Conservation (phyloP, 2,888 invertebrate species). For the Uloborus plumipes region DNA sequence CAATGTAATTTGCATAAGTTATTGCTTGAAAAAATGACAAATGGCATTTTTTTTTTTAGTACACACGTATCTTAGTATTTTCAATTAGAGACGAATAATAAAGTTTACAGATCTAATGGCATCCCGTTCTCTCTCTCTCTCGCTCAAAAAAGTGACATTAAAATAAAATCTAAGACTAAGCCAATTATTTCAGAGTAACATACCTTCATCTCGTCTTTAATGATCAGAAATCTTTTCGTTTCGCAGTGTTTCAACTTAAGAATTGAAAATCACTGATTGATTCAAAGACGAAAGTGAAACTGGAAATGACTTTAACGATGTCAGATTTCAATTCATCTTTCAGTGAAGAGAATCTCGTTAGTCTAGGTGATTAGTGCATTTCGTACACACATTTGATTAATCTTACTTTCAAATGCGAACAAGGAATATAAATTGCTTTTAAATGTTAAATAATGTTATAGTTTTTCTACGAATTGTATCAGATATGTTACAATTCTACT, state of each 20-base stretch:
- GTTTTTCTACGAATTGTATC: neutral
- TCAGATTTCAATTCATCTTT: conserved; percentile 54
- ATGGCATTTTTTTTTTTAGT: too few relatives aligned
- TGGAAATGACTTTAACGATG: conserved; percentile 53
- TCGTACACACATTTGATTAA: neutral
- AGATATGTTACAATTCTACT: neutral
- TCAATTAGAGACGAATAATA: too few relatives aligned
- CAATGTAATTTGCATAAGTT: too few relatives aligned
- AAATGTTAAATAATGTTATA: too few relatives aligned
- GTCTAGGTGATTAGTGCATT: conserved; percentile 33
- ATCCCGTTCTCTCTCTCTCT: neutral
- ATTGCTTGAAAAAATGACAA: too few relatives aligned
- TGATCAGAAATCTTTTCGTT: conserved; percentile 14
- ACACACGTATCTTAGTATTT: too few relatives aligned
- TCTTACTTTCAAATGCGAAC: too few relatives aligned
- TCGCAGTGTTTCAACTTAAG: conserved; percentile 26
- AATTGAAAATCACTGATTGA: conserved; percentile 27
- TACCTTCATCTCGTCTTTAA: conserved; percentile 50
- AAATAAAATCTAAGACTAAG: conserved; percentile 42
- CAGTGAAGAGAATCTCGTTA: conserved; percentile 26
- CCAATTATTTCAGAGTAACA: conserved; percentile 38
- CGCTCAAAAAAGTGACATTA: conserved; percentile 24
- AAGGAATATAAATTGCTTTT: too few relatives aligned
- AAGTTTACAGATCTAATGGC: too few relatives aligned
- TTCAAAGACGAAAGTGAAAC: conserved; percentile 47